Evolutionary conservation across 2,888 invertebrate genomes (phyloP), one percentile per base, ranked within the genome.

Genomic region (Frankliniella fusca): DNA sequence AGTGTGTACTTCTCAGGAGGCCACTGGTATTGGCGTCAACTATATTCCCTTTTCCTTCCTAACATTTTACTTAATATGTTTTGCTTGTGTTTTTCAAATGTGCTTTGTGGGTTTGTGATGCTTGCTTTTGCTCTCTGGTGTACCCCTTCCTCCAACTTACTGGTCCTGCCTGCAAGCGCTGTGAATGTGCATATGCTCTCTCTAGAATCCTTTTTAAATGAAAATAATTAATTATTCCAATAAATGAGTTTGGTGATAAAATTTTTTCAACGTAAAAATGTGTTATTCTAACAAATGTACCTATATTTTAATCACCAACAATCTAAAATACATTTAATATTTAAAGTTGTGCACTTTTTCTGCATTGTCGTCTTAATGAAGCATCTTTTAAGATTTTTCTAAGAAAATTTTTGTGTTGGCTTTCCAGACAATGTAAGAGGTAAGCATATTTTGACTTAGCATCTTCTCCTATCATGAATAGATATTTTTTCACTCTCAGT

Each of bases 361-460:
- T n/a, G n/a, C n/a, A n/a, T n/a, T n/a, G n/a, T n/a, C n/a, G n/a
- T n/a, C n/a, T n/a, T 0, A 15, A 54, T 54, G 15, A 54, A 54
- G 11, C 54, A 15, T 54, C 54, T 54, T 15, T 54, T 12, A 15
- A 54, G 15, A 54, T 54, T 54, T 54, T 54, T 54, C 70, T 27
- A 76, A 23, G 70, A 27, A 76, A 76, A 76, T 76, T 76, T 76
- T 76, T 76, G 70, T 23, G 23, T 27, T 23, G 27, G 23, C 27
- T 27, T 76, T 76, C 12, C 70, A 76, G 70, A 27, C 70, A 76
- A 76, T 76, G 70, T 76, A 76, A 76, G 70, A 76, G 70, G 70
- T 76, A 76, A 76, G 70, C 70, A 76, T 27, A 76, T 81, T 81
- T 76, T 27, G 80, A 27, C 23, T 23, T 28, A 23, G 23, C 38